These are phyloP conservation scores for Clanis bilineata DNA, from an alignment of 2,888 invertebrate species.

Conservation along the genomic window DNA sequence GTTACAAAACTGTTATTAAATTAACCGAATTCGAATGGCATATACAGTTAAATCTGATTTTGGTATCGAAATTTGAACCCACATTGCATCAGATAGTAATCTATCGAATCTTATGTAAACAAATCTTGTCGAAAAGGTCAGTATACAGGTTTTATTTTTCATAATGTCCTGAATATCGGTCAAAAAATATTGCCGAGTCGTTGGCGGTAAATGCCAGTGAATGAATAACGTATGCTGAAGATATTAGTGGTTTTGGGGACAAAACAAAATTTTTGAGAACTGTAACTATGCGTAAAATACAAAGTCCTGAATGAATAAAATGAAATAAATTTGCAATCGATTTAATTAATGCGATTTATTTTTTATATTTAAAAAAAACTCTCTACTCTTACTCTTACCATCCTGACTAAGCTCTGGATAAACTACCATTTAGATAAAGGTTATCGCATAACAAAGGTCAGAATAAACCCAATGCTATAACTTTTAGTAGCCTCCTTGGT, in stretches of 20 bases:
- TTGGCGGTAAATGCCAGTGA: background rate
- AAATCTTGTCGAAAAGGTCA: constrained; percentile 35
- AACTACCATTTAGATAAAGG: too few relatives aligned
- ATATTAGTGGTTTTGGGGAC: background rate
- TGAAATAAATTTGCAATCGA: too few relatives aligned
- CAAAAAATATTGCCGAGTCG: background rate
- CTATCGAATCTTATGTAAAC: constrained; percentile 41
- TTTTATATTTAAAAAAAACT: too few relatives aligned
- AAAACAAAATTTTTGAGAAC: too few relatives aligned
- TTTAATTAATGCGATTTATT: too few relatives aligned
- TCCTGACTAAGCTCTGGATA: too few relatives aligned
- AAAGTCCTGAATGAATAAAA: too few relatives aligned
- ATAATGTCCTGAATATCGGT: background rate
- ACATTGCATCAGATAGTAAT: constrained; percentile 39
- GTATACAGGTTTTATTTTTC: background rate
- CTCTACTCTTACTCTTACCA: too few relatives aligned
- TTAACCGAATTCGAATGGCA: constrained; percentile 29
- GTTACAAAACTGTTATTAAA: constrained; percentile 33
- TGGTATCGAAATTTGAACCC: constrained; percentile 40
- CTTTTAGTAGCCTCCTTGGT: too few relatives aligned
- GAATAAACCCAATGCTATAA: too few relatives aligned
- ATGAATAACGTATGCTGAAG: background rate
- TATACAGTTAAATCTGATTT: constrained; percentile 25
- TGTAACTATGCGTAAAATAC: too few relatives aligned
- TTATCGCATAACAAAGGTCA: too few relatives aligned